phyloP scores from a whole-genome alignment of 1,140 invertebrate genomes.

The Philotrypesis tridentata region DNA sequence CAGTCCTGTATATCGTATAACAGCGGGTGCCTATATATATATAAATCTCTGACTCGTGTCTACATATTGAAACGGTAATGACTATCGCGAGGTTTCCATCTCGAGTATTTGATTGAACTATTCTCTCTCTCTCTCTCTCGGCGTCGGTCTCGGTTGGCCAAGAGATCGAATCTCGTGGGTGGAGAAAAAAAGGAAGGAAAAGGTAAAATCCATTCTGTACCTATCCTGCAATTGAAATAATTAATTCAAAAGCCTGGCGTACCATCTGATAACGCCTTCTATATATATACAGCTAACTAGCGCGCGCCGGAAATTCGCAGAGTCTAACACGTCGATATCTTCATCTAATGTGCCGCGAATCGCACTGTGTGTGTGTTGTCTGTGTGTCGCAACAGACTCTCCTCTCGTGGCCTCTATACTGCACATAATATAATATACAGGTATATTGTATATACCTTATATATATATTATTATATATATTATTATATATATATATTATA shows the following conservation, averaged over 20 bases:
- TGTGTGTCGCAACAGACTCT: too few species aligned
- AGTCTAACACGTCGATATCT: constrained; percentile 21
- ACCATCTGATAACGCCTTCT: constrained; percentile 34
- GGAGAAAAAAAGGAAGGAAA: not conserved
- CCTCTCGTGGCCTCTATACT: too few species aligned
- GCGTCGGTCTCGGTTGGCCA: not conserved
- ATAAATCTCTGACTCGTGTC: not conserved
- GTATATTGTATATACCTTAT: too few species aligned
- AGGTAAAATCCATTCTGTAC: constrained; percentile 17
- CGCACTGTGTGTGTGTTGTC: too few species aligned
- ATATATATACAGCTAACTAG: too few species aligned
- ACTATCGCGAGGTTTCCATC: not conserved
- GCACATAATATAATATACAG: too few species aligned
- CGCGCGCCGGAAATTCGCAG: not conserved
- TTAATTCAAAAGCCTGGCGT: constrained; percentile 39
- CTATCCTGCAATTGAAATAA: constrained; percentile 47
- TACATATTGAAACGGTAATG: not conserved
- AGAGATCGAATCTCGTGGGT: not conserved
- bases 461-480: too few species aligned
- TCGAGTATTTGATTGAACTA: not conserved
- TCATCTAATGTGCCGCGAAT: too few species aligned
- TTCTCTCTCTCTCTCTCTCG: too few species aligned
- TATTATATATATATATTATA: too few species aligned
- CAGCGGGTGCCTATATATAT: too few species aligned
- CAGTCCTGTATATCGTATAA: too few species aligned